Evolutionary conservation across 1,140 invertebrate genomes (phyloP).

Genomic region (Aphaenogaster floridana): DNA sequence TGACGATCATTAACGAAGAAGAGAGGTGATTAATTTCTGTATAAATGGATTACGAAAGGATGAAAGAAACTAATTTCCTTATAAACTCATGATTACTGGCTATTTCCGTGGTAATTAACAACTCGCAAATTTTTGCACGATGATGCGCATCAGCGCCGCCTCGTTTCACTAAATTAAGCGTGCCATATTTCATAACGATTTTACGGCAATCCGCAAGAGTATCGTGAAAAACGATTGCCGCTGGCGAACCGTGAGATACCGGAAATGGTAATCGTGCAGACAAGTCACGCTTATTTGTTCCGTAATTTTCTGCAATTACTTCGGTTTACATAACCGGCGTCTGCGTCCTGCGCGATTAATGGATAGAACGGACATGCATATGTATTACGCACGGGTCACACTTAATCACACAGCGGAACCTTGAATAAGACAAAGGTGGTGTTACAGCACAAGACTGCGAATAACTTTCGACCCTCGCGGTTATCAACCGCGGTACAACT

Average conservation of each 20-base stretch:
- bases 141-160: background rate
- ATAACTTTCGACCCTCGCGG: background rate
- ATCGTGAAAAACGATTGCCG: background rate
- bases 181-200: conserved; percentile 12
- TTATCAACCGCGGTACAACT: conserved; percentile 2
- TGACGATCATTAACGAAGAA: background rate
- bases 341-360: background rate
- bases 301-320: conserved; percentile 17
- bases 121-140: conserved; percentile 24
- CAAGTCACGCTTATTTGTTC: conserved; percentile 3
- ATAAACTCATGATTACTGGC: conserved; percentile 1
- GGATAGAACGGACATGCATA: background rate
- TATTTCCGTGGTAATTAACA: conserved; percentile 1
- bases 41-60: background rate
- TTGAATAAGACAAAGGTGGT: background rate
- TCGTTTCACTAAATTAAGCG: conserved; percentile 28
- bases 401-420: background rate
- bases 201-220: background rate
- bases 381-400: background rate
- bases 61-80: background rate
- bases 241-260: background rate
- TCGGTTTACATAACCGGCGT: background rate
- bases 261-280: conserved; percentile 1
- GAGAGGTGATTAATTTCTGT: background rate
- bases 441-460: background rate